Evolutionary conservation across 2,797 vertebrate genomes (phyloP).

Genomic region (Sebastiscus tertius): DNA sequence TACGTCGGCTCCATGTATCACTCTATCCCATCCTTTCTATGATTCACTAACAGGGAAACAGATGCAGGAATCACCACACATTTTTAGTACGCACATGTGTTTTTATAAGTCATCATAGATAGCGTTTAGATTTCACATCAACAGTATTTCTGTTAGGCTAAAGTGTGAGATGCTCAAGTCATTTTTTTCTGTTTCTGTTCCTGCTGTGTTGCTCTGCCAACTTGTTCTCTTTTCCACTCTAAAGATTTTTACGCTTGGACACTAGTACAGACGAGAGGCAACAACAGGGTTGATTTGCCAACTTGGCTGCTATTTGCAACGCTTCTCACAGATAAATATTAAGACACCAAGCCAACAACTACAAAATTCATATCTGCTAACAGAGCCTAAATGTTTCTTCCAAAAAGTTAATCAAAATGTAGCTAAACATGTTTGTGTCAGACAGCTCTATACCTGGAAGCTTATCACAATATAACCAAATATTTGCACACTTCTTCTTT

Average conservation of each 20-base stretch:
- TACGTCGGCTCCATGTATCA: not conserved
- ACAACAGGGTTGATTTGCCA: slow-evolving; percentile 27
- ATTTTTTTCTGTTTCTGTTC: slow-evolving; percentile 2
- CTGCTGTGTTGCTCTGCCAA: not conserved
- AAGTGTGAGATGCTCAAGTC: not conserved
- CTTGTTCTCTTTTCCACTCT: slow-evolving; percentile 12
- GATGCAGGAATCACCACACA: not conserved
- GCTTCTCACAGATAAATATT: slow-evolving; percentile 28
- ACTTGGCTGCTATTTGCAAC: slow-evolving; percentile 40
- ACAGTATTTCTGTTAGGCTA: not conserved
- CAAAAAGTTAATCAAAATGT: slow-evolving; percentile 20
- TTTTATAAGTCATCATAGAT: not conserved
- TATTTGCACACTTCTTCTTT: not conserved
- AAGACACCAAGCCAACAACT: slow-evolving; percentile 36
- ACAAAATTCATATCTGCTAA: slow-evolving; percentile 32
- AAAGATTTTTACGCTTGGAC: not conserved
- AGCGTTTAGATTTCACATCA: slow-evolving; percentile 10
- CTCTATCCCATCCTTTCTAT: not conserved
- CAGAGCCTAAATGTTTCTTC: slow-evolving; percentile 18
- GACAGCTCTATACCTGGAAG: not conserved
- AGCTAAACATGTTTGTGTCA: slow-evolving; percentile 11
- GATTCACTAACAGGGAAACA: not conserved
- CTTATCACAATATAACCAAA: slow-evolving; percentile 8
- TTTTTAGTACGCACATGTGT: not conserved
- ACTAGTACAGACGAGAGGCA: slow-evolving; percentile 18